These are phyloP conservation scores for Sebastes steindachneri DNA, from an alignment of 2,797 vertebrate species.

Conservation along the genomic window DNA sequence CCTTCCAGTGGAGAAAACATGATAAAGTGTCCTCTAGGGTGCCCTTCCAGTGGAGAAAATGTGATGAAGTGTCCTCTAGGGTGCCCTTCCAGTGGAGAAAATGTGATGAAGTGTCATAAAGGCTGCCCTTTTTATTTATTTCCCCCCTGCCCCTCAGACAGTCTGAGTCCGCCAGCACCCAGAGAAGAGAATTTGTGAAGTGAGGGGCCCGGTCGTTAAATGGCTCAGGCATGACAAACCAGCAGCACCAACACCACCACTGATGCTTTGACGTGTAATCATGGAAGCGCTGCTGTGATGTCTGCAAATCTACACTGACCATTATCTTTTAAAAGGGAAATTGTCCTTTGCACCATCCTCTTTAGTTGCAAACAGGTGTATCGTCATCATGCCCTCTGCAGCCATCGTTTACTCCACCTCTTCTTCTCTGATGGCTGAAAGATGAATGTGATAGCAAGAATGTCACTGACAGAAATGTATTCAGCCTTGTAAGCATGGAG, in stretches of 20 bases:
- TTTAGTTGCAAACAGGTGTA: background rate
- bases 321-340: background rate
- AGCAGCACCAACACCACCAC: background rate
- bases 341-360: background rate
- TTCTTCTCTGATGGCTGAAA: background rate
- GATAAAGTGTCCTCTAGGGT: too few species aligned
- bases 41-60: too few species aligned
- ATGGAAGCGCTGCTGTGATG: background rate
- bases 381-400: background rate
- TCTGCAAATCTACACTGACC: background rate
- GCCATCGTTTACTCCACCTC: background rate
- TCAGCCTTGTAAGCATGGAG: background rate
- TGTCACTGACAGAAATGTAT: background rate
- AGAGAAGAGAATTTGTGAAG: background rate
- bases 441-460: background rate
- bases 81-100: too few species aligned
- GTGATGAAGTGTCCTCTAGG: too few species aligned
- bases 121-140: too few species aligned
- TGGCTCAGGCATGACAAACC: background rate
- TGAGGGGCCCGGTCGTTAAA: background rate
- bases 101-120: rapidly evolving
- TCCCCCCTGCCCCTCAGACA: too few species aligned
- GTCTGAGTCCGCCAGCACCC: too few species aligned
- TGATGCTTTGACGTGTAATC: background rate
- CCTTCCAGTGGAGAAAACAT: rapidly evolving